phyloP scores from a whole-genome alignment of 2,888 invertebrate species.

The Rugalucina vietnamica region DNA sequence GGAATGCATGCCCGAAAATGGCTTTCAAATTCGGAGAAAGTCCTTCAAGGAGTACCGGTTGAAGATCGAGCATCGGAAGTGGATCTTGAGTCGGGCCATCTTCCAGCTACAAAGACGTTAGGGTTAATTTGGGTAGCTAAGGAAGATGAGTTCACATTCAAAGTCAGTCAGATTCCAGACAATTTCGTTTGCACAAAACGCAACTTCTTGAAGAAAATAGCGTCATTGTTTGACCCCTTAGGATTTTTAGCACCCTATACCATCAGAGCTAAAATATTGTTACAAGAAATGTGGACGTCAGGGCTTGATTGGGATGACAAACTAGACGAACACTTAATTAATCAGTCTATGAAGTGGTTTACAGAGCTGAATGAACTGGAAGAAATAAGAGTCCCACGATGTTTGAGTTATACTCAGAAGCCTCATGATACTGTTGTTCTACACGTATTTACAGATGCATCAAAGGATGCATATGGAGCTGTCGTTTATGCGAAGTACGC shows the following conservation, averaged over 20 bases:
- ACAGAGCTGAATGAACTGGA: slow-evolving; percentile 2
- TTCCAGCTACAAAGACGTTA: slow-evolving; percentile 55
- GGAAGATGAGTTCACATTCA: slow-evolving; percentile 44
- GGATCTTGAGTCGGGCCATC: slow-evolving; percentile 31
- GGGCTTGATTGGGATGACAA: slow-evolving; percentile 74
- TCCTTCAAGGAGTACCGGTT: slow-evolving; percentile 42
- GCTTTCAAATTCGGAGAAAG: slow-evolving; percentile 33
- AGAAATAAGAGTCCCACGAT: slow-evolving; percentile 41
- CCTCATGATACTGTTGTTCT: neutral
- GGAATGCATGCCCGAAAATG: slow-evolving; percentile 29
- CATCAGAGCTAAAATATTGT: slow-evolving; percentile 67
- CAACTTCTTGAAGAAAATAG: slow-evolving; percentile 61
- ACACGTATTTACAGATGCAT: slow-evolving; percentile 50
- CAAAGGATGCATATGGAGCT: slow-evolving; percentile 39
- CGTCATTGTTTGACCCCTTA: slow-evolving; percentile 74
- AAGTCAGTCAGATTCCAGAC: neutral
- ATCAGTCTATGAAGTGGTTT: slow-evolving; percentile 13
- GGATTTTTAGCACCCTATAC: slow-evolving; percentile 70
- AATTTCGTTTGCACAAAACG: slow-evolving; percentile 65
- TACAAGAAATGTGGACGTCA: slow-evolving; percentile 71
- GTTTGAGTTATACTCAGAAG: slow-evolving; percentile 15
- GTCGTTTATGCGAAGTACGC: slow-evolving; percentile 35
- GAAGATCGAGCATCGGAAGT: slow-evolving; percentile 39
- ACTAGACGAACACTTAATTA: slow-evolving; percentile 27
- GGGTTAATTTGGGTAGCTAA: slow-evolving; percentile 50